Percentiles rank a stretch among this genome's conserved stretches.
phyloP scores from a whole-genome alignment of 1,140 invertebrate genomes.

The Nylanderia fulva region DNA sequence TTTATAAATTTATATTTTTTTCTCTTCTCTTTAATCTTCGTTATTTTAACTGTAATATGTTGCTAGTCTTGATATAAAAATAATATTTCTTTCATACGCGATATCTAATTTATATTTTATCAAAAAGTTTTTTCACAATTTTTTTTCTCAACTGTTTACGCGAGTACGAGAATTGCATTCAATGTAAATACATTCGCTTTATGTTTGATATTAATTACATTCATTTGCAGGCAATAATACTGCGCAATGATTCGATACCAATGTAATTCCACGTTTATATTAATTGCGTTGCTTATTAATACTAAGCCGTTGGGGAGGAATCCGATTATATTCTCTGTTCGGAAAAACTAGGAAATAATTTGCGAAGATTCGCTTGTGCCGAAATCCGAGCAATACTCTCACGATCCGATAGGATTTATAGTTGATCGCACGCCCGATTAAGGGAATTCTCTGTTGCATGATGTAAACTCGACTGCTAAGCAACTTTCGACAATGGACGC shows the following conservation, averaged over 20 bases:
- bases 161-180: conserved; percentile 19
- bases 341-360: conserved; percentile 41
- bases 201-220: conserved; percentile 53
- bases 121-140: not conserved
- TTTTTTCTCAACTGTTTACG: conserved; percentile 7
- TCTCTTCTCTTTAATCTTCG: not conserved
- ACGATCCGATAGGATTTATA: conserved; percentile 22
- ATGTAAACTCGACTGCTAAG: conserved; percentile 49
- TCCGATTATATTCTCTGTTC: conserved; percentile 15
- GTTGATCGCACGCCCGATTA: conserved; percentile 52
- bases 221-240: conserved; percentile 55
- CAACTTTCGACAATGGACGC: conserved; percentile 51
- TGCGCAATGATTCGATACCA: conserved; percentile 36
- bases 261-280: conserved; percentile 59
- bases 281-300: conserved; percentile 58
- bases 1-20: not conserved
- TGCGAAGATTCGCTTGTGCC: conserved; percentile 2
- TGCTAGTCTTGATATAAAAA: not conserved
- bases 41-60: not conserved
- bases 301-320: conserved; percentile 22
- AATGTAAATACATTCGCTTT: conserved; percentile 27
- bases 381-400: conserved; percentile 21
- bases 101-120: not conserved
- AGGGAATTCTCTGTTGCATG: conserved; percentile 40
- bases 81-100: not conserved